Evolutionary conservation across 53 echinoderm and acorn worm genomes (phyloP).

Genomic region (Crossaster papposus): DNA sequence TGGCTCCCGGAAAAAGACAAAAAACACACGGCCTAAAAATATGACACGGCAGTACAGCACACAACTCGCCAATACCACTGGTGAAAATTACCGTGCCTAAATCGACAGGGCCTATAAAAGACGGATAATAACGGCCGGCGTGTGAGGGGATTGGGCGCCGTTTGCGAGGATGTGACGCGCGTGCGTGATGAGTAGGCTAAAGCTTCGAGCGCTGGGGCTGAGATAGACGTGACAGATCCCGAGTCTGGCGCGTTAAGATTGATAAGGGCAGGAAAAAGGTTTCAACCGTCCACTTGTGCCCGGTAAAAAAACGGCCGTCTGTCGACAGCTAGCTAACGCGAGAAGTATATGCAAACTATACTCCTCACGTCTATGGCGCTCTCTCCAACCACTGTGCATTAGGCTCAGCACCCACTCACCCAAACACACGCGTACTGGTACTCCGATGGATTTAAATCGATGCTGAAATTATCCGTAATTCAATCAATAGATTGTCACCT

Average conservation of each 20-base stretch:
- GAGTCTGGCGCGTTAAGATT: slow-evolving; percentile 8
- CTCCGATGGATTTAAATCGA: slow-evolving; percentile 71
- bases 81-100: slow-evolving; percentile 22
- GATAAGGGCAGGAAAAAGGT: not conserved
- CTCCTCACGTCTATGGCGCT: not conserved
- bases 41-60: not conserved
- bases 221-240: slow-evolving; percentile 19
- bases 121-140: not conserved
- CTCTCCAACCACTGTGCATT: not conserved
- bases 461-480: slow-evolving; percentile 67
- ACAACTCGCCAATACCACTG: not conserved
- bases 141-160: not conserved
- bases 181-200: slow-evolving; percentile 27
- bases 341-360: slow-evolving; percentile 5
- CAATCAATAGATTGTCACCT: slow-evolving; percentile 57
- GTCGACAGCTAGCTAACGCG: slow-evolving; percentile 25
- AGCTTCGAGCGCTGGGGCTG: not conserved
- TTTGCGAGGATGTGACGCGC: slow-evolving; percentile 34
- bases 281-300: slow-evolving; percentile 22
- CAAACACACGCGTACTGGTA: not conserved
- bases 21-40: slow-evolving; percentile 27
- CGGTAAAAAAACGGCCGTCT: slow-evolving; percentile 29
- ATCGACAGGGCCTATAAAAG: not conserved
- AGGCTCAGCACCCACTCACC: slow-evolving; percentile 15
- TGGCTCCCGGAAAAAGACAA: not conserved